These are phyloP conservation scores for Oceanodroma leucorhoa DNA, from an alignment of 2,797 vertebrate species.

Conservation along the genomic window DNA sequence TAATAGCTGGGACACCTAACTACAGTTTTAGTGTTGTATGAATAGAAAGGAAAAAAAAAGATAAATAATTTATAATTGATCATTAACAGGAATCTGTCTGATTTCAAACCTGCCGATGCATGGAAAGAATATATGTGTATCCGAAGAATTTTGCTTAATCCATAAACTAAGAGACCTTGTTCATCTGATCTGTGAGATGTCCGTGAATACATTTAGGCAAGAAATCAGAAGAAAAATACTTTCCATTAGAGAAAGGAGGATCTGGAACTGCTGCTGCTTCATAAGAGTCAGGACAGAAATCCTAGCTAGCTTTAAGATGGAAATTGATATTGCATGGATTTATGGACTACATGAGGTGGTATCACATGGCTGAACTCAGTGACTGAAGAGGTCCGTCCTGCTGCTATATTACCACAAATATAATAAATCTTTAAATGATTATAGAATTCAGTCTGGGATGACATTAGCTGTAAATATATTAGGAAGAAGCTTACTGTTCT, in stretches of 20 bases:
- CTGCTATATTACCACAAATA: neutral
- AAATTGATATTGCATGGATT: neutral
- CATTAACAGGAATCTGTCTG: neutral
- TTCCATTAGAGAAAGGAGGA: neutral
- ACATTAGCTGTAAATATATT: neutral
- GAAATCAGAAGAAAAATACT: neutral
- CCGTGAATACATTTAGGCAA: neutral
- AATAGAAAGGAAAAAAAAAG: neutral
- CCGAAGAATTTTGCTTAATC: neutral
- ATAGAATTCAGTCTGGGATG: neutral
- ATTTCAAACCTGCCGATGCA: neutral
- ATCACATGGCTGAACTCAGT: neutral
- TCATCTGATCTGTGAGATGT: neutral
- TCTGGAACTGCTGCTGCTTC: neutral
- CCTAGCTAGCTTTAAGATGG: neutral
- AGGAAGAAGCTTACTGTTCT: neutral
- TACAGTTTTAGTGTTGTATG: neutral
- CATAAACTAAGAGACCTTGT: neutral
- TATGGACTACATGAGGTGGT: neutral
- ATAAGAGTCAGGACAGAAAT: neutral
- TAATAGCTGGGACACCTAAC: neutral
- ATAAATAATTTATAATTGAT: neutral
- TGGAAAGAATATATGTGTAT: neutral
- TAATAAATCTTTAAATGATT: neutral
- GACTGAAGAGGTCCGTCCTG: neutral